Evolutionary conservation across 2,797 vertebrate genomes (phyloP), one percentile per base, ranked within the genome.

Genomic region (Brotula barbata): DNA sequence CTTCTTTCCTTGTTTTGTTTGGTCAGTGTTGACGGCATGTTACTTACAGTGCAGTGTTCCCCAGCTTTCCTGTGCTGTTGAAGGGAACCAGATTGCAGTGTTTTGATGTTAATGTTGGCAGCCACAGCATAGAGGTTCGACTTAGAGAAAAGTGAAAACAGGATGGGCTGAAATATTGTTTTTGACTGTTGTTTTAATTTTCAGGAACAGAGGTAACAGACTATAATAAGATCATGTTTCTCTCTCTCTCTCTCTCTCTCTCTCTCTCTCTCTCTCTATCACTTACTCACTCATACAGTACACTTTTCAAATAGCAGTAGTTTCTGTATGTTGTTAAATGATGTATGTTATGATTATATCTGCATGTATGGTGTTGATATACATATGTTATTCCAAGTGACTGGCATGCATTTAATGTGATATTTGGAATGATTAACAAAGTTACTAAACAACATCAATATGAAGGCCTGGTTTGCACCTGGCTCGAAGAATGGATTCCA

Each of bases 121-220:
- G 54, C 46, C 1, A 16, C 10, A 42, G 43, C 22, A 41, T 5
- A 14, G 36, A 80, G 23, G 58, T 64, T 76, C 64, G 41, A 66
- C 64, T 73, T 75, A 39, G 71, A 66, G 28, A 72, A 50, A 13
- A 36, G 46, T 49, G 77, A 77, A 75, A 79, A 81, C 76, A 81
- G 71, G 71, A 84, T 75, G 66, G 58, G 58, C 59, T 67, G 62
- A 72, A 59, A 68, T 70, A 56, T 71, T 80, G 42, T 77, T 81
- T 73, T 56, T 65, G 28, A 68, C 31, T 21, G 41, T 51, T 1
- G 7, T 43, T 75, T 73, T 57, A 1, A 21, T 67, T 64, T 55
- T 54, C 33, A 1, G n/a, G 42, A 53, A 36, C 40, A 41, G 49
- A 40, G 43, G 44, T 49, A 64, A 54, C 15, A 40, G 36, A 47